Base-by-base conservation (phyloP, 2,888 invertebrate genomes). In the Chromoteleia sp. region DNA sequence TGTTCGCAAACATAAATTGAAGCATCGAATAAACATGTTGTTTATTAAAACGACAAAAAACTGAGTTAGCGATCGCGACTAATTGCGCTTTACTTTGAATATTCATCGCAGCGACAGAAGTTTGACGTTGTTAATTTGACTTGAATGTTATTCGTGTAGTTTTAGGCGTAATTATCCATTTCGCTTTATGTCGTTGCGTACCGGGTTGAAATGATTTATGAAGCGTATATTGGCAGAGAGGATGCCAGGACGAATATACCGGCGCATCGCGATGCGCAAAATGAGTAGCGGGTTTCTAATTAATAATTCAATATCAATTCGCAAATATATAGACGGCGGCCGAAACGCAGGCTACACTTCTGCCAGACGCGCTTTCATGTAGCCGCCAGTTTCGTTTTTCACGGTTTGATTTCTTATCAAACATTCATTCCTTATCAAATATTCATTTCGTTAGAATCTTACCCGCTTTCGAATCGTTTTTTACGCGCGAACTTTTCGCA, bases 251-350 rank as follows among this genome's bases (percentile, higher is more conserved):
- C 61, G 73, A 63, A 63, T 68, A 67, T 75, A 56, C 58, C 50
- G 58, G 21, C 25, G 12, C 48, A 75, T 67, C 58, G 65, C 29
- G 30, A 29, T 29, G 59, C 50, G 48, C 33, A 76, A 76, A 68
- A 76, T 52, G 76, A 68, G 68, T 43, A 68, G 25, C 59, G 52
- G 54, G 33, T 33, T 68, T 61, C 61, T 68, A 68, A 76, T 76
- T 76, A 76, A 76, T 76, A 76, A 76, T 76, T 76, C 76, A 76
- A 76, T 76, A 76, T 76, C 67, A 65, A 67, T 76, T 67, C 68
- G 54, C 43, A 61, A 76, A 61, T 75, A 65, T 75, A 36, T 56
- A 65, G 43, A 36, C 54, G 41, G n/a, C 14, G 54, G 14, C 29
- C 65, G 29, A 75, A 75, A 65, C 41, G 54, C 65, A 41, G 17